Evolutionary conservation across 2,797 vertebrate genomes (phyloP).

Genomic region (Anguilla marmorata): DNA sequence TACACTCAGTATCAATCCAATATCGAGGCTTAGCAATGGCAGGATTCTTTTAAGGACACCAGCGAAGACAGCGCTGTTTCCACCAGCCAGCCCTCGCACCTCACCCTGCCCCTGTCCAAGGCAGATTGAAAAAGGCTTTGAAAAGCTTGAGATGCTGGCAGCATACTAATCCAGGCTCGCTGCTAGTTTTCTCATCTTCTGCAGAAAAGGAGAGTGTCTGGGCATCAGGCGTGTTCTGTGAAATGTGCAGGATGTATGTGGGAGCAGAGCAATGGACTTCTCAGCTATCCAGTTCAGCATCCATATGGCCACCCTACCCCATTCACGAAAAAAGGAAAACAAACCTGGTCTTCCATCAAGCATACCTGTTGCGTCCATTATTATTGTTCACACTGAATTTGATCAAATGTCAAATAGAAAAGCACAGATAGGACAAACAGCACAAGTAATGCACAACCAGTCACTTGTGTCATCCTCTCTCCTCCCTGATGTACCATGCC

Average conservation of each 20-base stretch:
- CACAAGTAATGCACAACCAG: neutral
- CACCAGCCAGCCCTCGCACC: neutral
- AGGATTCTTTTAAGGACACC: neutral
- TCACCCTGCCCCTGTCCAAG: neutral
- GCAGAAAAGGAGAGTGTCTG: neutral
- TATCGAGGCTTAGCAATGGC: neutral
- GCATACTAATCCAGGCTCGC: constrained; percentile 14
- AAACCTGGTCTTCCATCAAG: neutral
- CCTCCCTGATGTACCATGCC: neutral
- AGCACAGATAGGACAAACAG: neutral
- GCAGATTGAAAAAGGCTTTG: constrained; percentile 13
- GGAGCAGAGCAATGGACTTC: neutral
- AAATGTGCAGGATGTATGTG: constrained; percentile 21
- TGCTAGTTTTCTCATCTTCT: constrained; percentile 4
- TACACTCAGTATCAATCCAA: neutral
- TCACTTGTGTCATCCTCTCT: neutral
- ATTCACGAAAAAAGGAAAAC: neutral
- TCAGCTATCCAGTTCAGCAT: neutral
- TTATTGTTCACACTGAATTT: neutral
- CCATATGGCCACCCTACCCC: neutral
- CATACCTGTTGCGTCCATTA: neutral
- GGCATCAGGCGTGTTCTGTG: constrained; percentile 3
- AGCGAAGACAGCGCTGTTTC: neutral
- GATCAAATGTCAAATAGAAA: neutral
- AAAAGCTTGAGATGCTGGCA: constrained; percentile 1